Percentiles rank a stretch among this genome's conserved stretches.
Conservation (phyloP, 2,113 vertebrate species). For the Peucedramus taeniatus region DNA sequence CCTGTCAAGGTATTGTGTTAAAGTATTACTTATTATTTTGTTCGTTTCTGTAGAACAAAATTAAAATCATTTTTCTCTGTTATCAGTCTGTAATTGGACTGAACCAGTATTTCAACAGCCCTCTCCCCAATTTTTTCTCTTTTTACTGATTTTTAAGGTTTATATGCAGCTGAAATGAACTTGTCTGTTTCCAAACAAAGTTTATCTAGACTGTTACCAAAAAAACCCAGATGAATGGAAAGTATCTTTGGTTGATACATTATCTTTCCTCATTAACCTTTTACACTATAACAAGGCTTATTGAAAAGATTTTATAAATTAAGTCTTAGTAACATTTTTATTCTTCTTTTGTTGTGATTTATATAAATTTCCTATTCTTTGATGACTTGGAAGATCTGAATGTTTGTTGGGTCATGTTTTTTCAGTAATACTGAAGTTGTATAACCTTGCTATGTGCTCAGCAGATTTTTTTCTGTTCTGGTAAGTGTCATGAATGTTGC, state of each 20-base stretch:
- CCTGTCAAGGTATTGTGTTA: neutral
- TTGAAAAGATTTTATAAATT: neutral
- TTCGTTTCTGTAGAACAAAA: neutral
- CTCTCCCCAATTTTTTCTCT: neutral
- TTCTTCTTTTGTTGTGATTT: neutral
- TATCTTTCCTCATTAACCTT: neutral
- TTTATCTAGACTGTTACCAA: neutral
- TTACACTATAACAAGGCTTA: neutral
- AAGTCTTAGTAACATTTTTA: neutral
- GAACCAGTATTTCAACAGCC: neutral
- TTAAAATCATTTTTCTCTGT: neutral
- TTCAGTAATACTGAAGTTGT: neutral
- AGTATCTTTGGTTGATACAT: neutral
- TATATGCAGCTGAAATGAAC: neutral
- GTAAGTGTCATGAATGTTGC: fast-evolving
- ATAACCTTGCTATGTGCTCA: neutral
- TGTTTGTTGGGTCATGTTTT: neutral
- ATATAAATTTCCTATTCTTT: neutral
- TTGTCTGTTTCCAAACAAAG: neutral
- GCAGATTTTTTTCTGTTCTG: neutral
- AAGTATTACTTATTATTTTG: neutral
- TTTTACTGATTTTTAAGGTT: neutral
- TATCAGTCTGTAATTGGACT: neutral
- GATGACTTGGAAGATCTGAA: neutral
- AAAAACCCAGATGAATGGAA: neutral